A percentile compares a stretch with the other conserved stretches of the same genome.
Evolutionary conservation across 2,888 invertebrate genomes (phyloP).

Genomic region (Thelaira solivaga): DNA sequence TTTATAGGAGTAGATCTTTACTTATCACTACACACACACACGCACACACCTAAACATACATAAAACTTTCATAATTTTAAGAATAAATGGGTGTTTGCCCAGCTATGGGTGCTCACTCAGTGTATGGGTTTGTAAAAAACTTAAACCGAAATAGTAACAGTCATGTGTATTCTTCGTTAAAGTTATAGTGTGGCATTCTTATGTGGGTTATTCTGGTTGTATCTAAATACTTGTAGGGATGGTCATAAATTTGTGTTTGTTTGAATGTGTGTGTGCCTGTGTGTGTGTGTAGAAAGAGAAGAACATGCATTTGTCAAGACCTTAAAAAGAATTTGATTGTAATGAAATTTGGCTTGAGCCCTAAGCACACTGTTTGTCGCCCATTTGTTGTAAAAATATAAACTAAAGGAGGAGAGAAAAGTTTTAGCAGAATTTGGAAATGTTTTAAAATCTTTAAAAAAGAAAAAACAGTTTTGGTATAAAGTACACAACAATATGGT

Average conservation of each 20-base stretch:
- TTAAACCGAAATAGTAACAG: slow-evolving; percentile 60
- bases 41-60: slow-evolving; percentile 1
- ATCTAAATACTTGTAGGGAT: slow-evolving; percentile 43
- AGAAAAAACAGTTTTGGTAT: too few relatives aligned
- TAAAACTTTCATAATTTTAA: slow-evolving; percentile 2
- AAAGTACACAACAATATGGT: too few relatives aligned
- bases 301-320: slow-evolving; percentile 39
- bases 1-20: too few relatives aligned
- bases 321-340: slow-evolving; percentile 8
- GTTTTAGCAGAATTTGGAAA: too few relatives aligned
- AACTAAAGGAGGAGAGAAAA: too few relatives aligned
- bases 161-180: slow-evolving; percentile 60
- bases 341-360: background rate
- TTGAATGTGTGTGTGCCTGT: slow-evolving; percentile 38
- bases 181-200: slow-evolving; percentile 69
- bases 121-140: slow-evolving; percentile 15
- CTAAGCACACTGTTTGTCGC: background rate
- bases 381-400: background rate
- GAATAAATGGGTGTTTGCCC: background rate
- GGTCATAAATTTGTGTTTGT: slow-evolving; percentile 42
- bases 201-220: slow-evolving; percentile 70
- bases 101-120: slow-evolving; percentile 4
- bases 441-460: too few relatives aligned
- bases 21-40: too few relatives aligned
- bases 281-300: background rate